Evolutionary conservation across 2,888 invertebrate species (phyloP).

Genomic region (Stomorhina lunata): DNA sequence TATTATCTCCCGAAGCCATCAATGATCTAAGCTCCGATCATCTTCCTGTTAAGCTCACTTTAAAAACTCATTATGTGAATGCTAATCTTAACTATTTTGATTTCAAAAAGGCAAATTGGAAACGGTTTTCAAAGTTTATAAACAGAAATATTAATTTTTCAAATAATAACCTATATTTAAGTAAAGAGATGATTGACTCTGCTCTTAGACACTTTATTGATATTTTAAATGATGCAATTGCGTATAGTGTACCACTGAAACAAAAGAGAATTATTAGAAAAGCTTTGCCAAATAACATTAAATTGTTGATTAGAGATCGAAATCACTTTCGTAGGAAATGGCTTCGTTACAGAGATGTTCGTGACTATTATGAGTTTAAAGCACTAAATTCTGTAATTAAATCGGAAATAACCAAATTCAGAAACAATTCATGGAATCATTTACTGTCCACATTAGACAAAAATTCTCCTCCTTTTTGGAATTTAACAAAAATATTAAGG

Average conservation of each 20-base stretch:
- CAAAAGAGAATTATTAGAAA: too few relatives aligned
- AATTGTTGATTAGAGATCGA: neutral
- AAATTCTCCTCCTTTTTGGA: conserved; percentile 15
- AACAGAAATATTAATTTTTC: neutral
- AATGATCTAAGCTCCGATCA: too few relatives aligned
- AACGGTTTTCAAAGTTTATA: neutral
- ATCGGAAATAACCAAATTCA: neutral
- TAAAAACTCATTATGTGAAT: neutral
- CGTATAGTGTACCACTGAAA: too few relatives aligned
- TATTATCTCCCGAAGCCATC: neutral
- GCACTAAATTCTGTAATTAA: neutral
- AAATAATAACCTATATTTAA: neutral
- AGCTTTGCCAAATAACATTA: neutral
- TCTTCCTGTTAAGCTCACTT: neutral
- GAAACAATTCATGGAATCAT: neutral
- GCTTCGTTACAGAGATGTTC: neutral
- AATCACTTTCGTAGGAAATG: neutral
- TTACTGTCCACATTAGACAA: neutral
- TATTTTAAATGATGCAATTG: too few relatives aligned
- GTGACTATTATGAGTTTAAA: conserved; percentile 6
- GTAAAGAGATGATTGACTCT: too few relatives aligned
- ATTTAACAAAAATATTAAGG: neutral
- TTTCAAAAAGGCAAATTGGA: neutral
- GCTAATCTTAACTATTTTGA: neutral
- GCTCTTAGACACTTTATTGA: too few relatives aligned